phyloP scores from a whole-genome alignment of 2,113 vertebrate species.

The Atrichornis clamosus region DNA sequence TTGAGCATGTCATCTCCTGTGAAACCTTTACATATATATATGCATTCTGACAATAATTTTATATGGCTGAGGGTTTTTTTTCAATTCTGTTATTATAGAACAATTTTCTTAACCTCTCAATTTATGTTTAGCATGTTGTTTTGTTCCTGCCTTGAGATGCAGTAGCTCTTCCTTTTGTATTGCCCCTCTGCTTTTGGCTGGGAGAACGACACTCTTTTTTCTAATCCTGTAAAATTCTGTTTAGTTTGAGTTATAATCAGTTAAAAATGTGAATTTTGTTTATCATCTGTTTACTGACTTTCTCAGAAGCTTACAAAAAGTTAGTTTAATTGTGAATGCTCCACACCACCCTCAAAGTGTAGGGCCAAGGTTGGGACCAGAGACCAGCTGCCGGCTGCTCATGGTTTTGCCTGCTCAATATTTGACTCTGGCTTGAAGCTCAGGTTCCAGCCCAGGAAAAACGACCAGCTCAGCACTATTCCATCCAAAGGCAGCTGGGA shows the following conservation, averaged over 20 bases:
- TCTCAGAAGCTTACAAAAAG: not conserved
- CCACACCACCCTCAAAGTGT: accelerated
- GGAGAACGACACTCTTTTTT: not conserved
- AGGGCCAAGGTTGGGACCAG: not conserved
- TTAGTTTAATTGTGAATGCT: not conserved
- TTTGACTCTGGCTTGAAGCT: not conserved
- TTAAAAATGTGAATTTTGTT: not conserved
- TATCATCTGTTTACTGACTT: not conserved
- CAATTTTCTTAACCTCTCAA: not conserved
- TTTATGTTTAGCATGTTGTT: not conserved
- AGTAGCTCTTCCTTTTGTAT: not conserved
- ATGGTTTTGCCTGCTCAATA: not conserved
- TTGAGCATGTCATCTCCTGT: not conserved
- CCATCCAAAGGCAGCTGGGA: not conserved
- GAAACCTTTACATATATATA: not conserved
- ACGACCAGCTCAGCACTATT: not conserved
- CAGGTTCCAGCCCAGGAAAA: not conserved
- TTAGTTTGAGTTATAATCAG: not conserved
- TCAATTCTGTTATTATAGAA: not conserved
- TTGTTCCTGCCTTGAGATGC: not conserved
- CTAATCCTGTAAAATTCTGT: not conserved
- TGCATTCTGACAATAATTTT: not conserved
- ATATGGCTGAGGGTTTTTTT: accelerated
- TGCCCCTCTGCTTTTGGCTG: not conserved
- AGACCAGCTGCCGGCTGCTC: accelerated